Evolutionary conservation across 2,888 invertebrate species (phyloP).

Genomic region (Gymnoscelis rufifasciata): DNA sequence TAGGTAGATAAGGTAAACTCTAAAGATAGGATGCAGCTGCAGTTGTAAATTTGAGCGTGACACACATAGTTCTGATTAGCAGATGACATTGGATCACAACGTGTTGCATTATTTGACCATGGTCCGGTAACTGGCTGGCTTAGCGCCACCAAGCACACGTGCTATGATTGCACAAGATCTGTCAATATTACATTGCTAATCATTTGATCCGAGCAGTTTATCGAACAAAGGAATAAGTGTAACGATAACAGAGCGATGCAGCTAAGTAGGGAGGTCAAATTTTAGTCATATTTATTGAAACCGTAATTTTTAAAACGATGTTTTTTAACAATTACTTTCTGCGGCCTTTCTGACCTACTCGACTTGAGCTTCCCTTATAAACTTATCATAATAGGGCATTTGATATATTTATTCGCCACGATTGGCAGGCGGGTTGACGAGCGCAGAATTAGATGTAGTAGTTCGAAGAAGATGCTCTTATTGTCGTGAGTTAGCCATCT

Average conservation of each 20-base stretch:
- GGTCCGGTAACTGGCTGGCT: conserved; percentile 40
- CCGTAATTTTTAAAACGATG: no score
- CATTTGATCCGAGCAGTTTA: conserved; percentile 12
- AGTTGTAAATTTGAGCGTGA: background rate
- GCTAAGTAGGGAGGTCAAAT: no score
- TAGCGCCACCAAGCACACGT: conserved; percentile 45
- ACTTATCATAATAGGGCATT: no score
- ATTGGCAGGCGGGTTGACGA: no score
- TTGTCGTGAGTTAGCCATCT: no score
- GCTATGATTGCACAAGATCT: conserved; percentile 39
- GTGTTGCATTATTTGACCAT: conserved; percentile 44
- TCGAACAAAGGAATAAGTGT: conserved; percentile 26
- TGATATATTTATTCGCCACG: no score
- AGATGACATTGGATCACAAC: conserved; percentile 36
- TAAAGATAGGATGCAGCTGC: background rate
- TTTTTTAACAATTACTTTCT: no score
- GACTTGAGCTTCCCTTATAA: no score
- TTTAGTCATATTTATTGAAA: no score
- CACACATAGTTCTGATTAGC: background rate
- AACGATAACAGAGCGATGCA: conserved; percentile 5
- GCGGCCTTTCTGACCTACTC: no score
- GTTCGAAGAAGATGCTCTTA: no score
- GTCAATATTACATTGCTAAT: conserved; percentile 12
- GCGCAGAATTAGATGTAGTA: no score
- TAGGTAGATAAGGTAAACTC: background rate